phyloP scores from a whole-genome alignment of 2,888 invertebrate genomes.

The Lasioglossum marginatum region DNA sequence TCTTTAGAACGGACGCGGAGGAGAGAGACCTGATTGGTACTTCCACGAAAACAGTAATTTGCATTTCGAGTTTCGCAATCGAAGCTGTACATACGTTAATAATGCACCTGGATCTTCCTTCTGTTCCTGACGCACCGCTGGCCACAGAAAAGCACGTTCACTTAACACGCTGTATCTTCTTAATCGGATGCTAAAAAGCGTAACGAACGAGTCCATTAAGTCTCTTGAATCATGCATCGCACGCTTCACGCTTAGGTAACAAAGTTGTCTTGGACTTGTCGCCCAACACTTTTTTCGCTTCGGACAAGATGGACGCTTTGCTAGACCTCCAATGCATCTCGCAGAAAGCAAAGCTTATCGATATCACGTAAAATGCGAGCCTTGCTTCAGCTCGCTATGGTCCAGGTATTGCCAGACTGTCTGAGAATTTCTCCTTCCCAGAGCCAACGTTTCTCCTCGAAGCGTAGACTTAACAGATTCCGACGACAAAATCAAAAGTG shows the following conservation, averaged over 20 bases:
- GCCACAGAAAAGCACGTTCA: not conserved
- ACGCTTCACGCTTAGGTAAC: not conserved
- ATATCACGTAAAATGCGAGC: not conserved
- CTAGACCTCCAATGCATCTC: not conserved
- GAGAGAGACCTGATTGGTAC: not conserved
- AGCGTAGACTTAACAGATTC: not conserved
- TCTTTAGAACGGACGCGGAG: not conserved
- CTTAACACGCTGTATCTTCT: not conserved
- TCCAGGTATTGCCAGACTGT: not conserved
- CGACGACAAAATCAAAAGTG: not conserved
- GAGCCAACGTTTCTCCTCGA: not conserved
- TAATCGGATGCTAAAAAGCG: constrained; percentile 6
- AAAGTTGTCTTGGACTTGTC: not conserved
- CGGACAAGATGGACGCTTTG: not conserved
- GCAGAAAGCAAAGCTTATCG: not conserved
- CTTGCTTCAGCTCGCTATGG: not conserved
- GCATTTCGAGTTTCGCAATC: not conserved
- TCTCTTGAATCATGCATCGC: not conserved
- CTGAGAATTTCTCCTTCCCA: not conserved
- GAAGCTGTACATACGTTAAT: not conserved
- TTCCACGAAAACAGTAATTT: not conserved
- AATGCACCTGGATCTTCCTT: not conserved
- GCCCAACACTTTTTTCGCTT: not conserved
- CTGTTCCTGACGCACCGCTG: not conserved
- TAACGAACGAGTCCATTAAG: not conserved